These are phyloP conservation scores for Glareola pratincola DNA, from an alignment of 2,113 vertebrate species.

Conservation along the genomic window DNA sequence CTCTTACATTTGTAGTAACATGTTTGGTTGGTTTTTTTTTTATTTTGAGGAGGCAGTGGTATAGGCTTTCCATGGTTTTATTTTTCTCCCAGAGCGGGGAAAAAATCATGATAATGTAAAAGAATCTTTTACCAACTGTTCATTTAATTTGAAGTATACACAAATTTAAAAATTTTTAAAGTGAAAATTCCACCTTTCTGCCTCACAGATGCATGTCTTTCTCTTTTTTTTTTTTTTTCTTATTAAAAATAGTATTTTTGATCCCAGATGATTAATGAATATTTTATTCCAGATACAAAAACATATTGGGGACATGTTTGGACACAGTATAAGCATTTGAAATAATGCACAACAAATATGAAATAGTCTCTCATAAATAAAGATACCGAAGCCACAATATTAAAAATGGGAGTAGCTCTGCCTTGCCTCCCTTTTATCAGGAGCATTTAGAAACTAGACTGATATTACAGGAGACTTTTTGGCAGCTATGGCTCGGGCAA, in stretches of 20 bases:
- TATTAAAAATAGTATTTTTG: not conserved
- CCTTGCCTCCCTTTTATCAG: not conserved
- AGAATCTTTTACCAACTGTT: not conserved
- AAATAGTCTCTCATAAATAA: conserved; percentile 32
- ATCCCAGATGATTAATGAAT: not conserved
- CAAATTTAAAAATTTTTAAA: not conserved
- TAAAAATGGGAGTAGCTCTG: not conserved
- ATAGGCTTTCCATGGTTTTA: accelerated
- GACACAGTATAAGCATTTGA: not conserved
- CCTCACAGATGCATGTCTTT: not conserved
- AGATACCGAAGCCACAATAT: not conserved
- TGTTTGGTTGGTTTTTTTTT: not conserved
- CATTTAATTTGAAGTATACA: not conserved
- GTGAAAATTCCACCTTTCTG: not conserved
- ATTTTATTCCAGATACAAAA: not conserved
- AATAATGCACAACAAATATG: not conserved
- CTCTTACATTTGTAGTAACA: accelerated
- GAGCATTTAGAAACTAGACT: not conserved
- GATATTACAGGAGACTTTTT: not conserved
- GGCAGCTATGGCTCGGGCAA: not conserved
- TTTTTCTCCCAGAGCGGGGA: not conserved
- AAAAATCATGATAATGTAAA: not conserved
- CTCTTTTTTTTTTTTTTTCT: not conserved
- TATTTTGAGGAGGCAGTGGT: not conserved
- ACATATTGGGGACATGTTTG: not conserved